Base-by-base conservation (phyloP, 2,888 invertebrate species). In the Eugnorisma glareosa region DNA sequence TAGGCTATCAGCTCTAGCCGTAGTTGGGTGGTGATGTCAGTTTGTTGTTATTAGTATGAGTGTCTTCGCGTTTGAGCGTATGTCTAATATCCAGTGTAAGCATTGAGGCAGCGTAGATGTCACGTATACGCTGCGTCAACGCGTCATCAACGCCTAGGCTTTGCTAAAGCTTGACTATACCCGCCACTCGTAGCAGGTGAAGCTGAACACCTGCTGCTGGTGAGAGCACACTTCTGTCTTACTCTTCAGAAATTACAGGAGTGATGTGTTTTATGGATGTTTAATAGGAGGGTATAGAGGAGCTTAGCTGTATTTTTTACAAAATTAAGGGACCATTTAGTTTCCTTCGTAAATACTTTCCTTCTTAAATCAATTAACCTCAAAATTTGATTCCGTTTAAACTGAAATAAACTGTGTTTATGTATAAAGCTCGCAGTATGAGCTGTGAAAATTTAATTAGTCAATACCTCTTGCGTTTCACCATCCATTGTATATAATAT, bases 391-490 rank as follows among this genome's bases (percentile, higher is more conserved):
- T 35, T 18, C 31, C 37, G 21, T 40, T 69, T 67, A 61, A 54
- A 54, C 57, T 72, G 45, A 11, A 63, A 77, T 72, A 64, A 48
- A 64, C 64, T 48, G 28, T 63, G 63, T 67, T 80, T 59, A 51
- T 59, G 35, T 24, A 66, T 37, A 11, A 54, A 64, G 75, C 21
- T 54, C 37, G 67, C 31, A 63, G 35, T 66, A 73, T 40, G 69
- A 18, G 40, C 37, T 70, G 24, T 37, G 35, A 37, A 37, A 64
- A 61, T 70, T 28, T 59, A 68, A 71, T 79, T 37, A 43, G 31
- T 69, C 10, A 43, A 76, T 63, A 63, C 68, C 45, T 18, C 43
- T 57, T 64, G 31, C 24, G 45, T 75, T 31, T 28, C 24, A 73
- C 57, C 45, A 54, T 48, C 37, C 18, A 54, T 31, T 61, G 43